phyloP scores from a whole-genome alignment of 2,797 vertebrate species.

The Allochrocebus solatus region DNA sequence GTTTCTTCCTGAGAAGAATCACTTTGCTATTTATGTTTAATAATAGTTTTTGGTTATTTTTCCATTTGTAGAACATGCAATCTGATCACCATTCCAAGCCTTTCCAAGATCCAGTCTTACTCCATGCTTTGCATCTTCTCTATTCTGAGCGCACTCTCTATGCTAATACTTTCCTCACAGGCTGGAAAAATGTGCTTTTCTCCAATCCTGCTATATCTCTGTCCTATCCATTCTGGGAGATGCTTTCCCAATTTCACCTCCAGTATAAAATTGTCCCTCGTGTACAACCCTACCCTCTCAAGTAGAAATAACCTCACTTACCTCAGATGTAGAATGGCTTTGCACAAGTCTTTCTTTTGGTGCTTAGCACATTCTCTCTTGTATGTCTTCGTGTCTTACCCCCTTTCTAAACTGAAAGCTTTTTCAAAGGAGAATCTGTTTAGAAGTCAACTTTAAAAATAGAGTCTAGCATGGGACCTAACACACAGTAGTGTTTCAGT shows the following conservation, averaged over 20 bases:
- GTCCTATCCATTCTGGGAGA: neutral
- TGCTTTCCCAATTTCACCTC: neutral
- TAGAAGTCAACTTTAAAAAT: neutral
- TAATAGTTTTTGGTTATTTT: neutral
- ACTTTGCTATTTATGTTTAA: neutral
- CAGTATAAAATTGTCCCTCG: neutral
- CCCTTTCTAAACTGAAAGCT: neutral
- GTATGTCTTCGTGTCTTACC: neutral
- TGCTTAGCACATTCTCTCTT: neutral
- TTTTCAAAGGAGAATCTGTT: neutral
- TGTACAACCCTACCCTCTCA: neutral
- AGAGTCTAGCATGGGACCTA: neutral
- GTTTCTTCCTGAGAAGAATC: neutral
- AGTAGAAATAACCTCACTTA: neutral
- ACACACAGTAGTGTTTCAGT: neutral
- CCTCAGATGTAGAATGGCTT: neutral
- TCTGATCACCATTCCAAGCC: neutral
- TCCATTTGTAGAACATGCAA: neutral
- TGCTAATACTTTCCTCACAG: neutral
- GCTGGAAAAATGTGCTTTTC: neutral
- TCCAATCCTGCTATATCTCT: neutral
- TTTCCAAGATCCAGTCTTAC: neutral
- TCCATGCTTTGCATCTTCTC: neutral
- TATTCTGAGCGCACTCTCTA: neutral
- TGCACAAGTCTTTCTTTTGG: neutral